phyloP scores from a whole-genome alignment of 2,797 vertebrate genomes.

The Hozukius guyotensis region DNA sequence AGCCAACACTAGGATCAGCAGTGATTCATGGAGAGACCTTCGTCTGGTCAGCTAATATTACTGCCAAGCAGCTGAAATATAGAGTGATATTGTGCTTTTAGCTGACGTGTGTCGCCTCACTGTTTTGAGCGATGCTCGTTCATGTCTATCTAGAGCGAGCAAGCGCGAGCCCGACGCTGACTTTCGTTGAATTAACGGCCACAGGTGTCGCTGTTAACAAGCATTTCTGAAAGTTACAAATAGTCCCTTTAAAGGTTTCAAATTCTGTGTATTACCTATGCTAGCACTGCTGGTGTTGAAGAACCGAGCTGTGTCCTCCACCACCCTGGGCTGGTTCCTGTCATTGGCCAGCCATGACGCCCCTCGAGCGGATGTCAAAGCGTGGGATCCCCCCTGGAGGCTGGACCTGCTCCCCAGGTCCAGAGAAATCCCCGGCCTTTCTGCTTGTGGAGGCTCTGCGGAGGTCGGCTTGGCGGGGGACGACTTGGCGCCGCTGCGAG shows the following conservation, averaged over 20 bases:
- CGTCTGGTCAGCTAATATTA: too few relatives aligned
- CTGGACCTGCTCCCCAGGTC: slow-evolving; percentile 71
- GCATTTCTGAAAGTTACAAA: too few relatives aligned
- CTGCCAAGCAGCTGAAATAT: too few relatives aligned
- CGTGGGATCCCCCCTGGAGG: slow-evolving; percentile 56
- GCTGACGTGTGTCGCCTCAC: too few relatives aligned
- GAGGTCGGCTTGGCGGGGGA: slow-evolving; percentile 70
- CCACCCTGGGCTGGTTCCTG: slow-evolving; percentile 73
- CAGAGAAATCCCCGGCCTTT: slow-evolving; percentile 52
- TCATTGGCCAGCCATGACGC: slow-evolving; percentile 50
- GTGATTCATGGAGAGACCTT: too few relatives aligned
- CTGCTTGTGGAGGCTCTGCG: slow-evolving; percentile 61
- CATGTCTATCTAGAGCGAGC: too few relatives aligned
- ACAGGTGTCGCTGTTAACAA: too few relatives aligned
- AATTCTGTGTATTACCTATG: slow-evolving; percentile 77
- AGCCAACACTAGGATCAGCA: too few relatives aligned
- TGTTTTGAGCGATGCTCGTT: too few relatives aligned
- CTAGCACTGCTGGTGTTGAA: slow-evolving; percentile 76
- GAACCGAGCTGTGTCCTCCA: slow-evolving; percentile 85
- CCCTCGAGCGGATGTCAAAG: slow-evolving; percentile 20
- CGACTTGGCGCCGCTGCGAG: slow-evolving; percentile 80
- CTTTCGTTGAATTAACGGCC: too few relatives aligned
- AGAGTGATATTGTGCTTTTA: too few relatives aligned
- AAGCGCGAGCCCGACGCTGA: too few relatives aligned
- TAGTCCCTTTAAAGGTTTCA: not conserved